These are phyloP conservation scores for Bombus soroeensis DNA, from an alignment of 1,140 invertebrate genomes.

Conservation along the genomic window DNA sequence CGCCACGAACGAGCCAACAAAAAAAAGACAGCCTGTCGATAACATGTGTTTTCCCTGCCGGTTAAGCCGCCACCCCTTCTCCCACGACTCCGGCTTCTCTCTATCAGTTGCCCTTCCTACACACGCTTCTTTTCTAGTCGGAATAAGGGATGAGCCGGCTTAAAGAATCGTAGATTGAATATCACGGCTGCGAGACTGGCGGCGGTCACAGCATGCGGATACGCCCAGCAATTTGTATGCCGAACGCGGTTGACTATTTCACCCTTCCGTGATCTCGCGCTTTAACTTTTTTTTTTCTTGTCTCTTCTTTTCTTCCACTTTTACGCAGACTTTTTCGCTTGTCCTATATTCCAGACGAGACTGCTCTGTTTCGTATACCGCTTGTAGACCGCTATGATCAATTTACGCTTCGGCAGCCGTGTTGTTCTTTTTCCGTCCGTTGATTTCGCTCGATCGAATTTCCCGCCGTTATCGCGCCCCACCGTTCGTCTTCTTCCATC, in stretches of 20 bases:
- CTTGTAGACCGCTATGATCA: background rate
- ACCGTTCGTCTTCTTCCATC: too few relatives aligned
- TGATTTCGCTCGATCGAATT: background rate
- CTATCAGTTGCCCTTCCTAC: conserved; percentile 39
- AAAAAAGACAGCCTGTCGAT: conserved; percentile 63
- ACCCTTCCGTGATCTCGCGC: background rate
- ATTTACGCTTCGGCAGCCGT: background rate
- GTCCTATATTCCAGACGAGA: background rate
- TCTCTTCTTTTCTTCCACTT: background rate
- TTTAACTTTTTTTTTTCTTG: background rate
- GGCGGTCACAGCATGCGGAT: conserved; percentile 48
- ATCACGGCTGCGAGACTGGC: conserved; percentile 52
- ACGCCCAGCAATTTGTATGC: conserved; percentile 65
- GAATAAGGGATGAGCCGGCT: conserved; percentile 63
- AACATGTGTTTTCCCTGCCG: conserved; percentile 65
- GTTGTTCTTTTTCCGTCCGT: background rate
- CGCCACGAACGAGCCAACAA: conserved; percentile 50
- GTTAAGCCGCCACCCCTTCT: conserved; percentile 35
- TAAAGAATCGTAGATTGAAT: conserved; percentile 72
- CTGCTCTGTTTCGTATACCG: background rate
- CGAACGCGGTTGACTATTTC: conserved; percentile 43
- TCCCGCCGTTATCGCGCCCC: background rate
- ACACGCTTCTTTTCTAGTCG: conserved; percentile 37
- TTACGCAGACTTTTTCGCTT: background rate
- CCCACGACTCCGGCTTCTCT: conserved; percentile 24